Evolutionary conservation across 1,140 invertebrate species (phyloP).

Genomic region (Holcopasites calliopsidis): DNA sequence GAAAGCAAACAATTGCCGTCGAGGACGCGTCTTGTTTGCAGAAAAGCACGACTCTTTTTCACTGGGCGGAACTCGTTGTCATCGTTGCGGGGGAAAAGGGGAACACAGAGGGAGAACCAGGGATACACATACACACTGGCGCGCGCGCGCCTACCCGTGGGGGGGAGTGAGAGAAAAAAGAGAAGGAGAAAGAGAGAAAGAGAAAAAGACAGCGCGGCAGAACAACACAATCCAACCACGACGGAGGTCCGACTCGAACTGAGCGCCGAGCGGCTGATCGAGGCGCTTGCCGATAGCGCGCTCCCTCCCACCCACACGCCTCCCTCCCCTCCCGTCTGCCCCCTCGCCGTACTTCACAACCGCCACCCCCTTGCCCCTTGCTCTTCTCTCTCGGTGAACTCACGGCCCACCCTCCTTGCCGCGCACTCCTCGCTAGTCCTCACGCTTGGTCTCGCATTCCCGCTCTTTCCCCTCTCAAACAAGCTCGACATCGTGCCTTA

Average conservation of each 20-base stretch:
- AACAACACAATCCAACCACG: conserved; percentile 59
- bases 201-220: conserved; percentile 55
- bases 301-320: conserved; percentile 27
- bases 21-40: conserved; percentile 53
- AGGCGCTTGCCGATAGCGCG: conserved; percentile 54
- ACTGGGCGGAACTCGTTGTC: conserved; percentile 53
- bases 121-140: conserved; percentile 27
- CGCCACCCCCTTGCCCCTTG: conserved; percentile 34
- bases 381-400: conserved; percentile 22
- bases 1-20: conserved; percentile 35
- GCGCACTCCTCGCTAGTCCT: not conserved
- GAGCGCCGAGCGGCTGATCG: conserved; percentile 69
- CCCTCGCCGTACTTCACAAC: not conserved
- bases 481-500: no score
- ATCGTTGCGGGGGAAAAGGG: conserved; percentile 33
- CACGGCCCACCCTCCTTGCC: conserved; percentile 27
- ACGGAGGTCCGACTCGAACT: conserved; percentile 73
- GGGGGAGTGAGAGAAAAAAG: conserved; percentile 46
- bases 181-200: conserved; percentile 53
- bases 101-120: conserved; percentile 36
- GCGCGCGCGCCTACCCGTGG: conserved; percentile 35
- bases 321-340: conserved; percentile 1
- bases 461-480: not conserved
- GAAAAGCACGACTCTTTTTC: conserved; percentile 47
- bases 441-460: not conserved